These are phyloP conservation scores for Acleris emargana DNA, from an alignment of 2,888 invertebrate species.

Conservation along the genomic window DNA sequence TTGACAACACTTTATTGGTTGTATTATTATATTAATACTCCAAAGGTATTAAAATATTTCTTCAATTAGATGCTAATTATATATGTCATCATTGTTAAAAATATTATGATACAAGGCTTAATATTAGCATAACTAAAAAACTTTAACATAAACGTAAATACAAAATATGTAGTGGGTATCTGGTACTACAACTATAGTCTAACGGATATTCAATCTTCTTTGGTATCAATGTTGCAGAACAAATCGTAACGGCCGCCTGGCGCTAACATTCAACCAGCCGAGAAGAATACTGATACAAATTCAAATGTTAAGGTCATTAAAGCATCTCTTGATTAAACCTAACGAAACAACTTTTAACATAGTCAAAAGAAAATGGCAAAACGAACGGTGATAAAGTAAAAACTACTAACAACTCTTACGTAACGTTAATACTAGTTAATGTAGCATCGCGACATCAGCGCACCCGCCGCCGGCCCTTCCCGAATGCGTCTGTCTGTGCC, in stretches of 20 bases:
- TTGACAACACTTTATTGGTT: too few species aligned
- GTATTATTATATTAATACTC: slow-evolving; percentile 63
- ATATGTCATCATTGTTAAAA: slow-evolving; percentile 63
- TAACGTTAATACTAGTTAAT: slow-evolving; percentile 15
- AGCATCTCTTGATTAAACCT: slow-evolving; percentile 72
- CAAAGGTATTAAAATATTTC: slow-evolving; percentile 77
- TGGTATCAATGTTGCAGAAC: slow-evolving; percentile 80
- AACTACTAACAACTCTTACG: background rate
- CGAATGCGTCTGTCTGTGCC: background rate
- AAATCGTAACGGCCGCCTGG: slow-evolving; percentile 60
- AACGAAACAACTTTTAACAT: slow-evolving; percentile 72
- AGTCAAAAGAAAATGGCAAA: slow-evolving; percentile 65
- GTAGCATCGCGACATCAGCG: slow-evolving; percentile 19
- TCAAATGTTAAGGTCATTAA: slow-evolving; percentile 72
- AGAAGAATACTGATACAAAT: slow-evolving; percentile 74
- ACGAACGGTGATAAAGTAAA: slow-evolving; percentile 44
- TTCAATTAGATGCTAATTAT: slow-evolving; percentile 56
- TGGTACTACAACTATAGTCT: slow-evolving; percentile 61
- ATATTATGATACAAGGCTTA: slow-evolving; percentile 80
- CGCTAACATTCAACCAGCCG: slow-evolving; percentile 58
- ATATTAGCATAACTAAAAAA: slow-evolving; percentile 61
- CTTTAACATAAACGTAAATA: slow-evolving; percentile 72
- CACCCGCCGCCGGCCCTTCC: background rate
- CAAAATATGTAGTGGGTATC: slow-evolving; percentile 58
- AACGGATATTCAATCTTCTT: slow-evolving; percentile 82